A percentile compares a stretch with the other conserved stretches of the same genome.
These are phyloP conservation scores for Cephalophus harveyi DNA, from an alignment of 2,113 vertebrate species.

Conservation along the genomic window DNA sequence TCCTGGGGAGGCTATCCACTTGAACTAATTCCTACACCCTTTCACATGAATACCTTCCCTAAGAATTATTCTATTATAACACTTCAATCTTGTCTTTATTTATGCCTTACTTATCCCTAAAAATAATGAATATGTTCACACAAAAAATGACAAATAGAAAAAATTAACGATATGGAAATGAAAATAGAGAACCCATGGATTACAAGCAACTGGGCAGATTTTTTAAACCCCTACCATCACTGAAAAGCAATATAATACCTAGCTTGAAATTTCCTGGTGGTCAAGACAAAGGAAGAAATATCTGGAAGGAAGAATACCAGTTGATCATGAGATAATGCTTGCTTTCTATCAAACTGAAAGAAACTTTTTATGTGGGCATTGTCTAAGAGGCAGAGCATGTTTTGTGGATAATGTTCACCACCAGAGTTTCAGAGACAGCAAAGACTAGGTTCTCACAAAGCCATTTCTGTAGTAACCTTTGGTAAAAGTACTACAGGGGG, in stretches of 20 bases:
- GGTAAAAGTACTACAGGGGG: neutral
- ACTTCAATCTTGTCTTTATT: neutral
- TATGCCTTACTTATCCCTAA: neutral
- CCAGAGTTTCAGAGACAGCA: neutral
- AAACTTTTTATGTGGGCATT: neutral
- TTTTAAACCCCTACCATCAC: neutral
- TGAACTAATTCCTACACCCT: neutral
- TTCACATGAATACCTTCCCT: neutral
- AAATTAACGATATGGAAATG: neutral
- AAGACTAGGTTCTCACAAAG: neutral
- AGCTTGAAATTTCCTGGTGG: neutral
- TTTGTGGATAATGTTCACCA: neutral
- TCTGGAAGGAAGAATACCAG: neutral
- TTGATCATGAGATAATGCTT: neutral
- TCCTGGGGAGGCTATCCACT: neutral
- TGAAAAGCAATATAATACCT: constrained; percentile 19
- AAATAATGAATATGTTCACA: neutral
- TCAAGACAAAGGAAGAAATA: neutral
- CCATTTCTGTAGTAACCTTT: neutral
- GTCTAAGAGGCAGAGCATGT: neutral
- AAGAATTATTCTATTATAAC: neutral
- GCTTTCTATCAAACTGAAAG: neutral
- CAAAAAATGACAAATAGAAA: neutral
- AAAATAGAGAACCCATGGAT: neutral
- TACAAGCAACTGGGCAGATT: neutral